Evolutionary conservation across 2,113 vertebrate genomes (phyloP), one percentile per base, ranked within the genome.

Genomic region (Lipophrys pholis): DNA sequence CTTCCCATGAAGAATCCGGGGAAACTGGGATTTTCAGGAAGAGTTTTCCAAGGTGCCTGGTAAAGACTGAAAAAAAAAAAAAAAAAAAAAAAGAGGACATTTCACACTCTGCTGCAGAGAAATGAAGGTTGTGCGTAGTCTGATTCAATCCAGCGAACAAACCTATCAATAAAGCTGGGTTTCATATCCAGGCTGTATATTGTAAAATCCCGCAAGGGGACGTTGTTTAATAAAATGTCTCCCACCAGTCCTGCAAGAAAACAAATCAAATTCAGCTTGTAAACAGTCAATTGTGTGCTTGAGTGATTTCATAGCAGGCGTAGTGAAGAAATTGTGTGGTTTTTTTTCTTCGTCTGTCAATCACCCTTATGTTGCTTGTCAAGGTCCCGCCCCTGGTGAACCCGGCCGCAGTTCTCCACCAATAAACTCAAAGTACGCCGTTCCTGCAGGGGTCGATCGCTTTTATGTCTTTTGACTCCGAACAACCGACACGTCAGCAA

Each of bases 321-420:
- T 11, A 69, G 39, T 62, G 41, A 73, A 41, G 11, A 51, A 62
- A 30, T 30, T 67, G 45, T 12, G 42, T 16, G 38, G 35, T 43
- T 69, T 41, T 74, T 30, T n/a, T 30, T 30, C 21, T 4, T 30
- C 21, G 21, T 30, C 64, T 80, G 60, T 67, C 66, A 8, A 51
- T 80, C 82, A 97, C 97, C 97, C 98, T 98, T 99, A 68, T 92
- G 95, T 81, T 99, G 97, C 11, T 94, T 88, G 42, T 98, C 95
- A 52, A 99, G 86, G 1, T 86, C 81, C 45, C 75, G 74, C 21
- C 97, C 96, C 0, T 92, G 95, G 81, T 97, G 96, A 76, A 95
- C 96, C 0, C 97, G 92, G 17, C 97, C 97, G 0, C 96, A 91
- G 87, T 99, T 98, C 86, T 99, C 97, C 21, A 99, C 96, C 86